Evolutionary conservation across 2,888 invertebrate species (phyloP).

Genomic region (Apantesis nais): DNA sequence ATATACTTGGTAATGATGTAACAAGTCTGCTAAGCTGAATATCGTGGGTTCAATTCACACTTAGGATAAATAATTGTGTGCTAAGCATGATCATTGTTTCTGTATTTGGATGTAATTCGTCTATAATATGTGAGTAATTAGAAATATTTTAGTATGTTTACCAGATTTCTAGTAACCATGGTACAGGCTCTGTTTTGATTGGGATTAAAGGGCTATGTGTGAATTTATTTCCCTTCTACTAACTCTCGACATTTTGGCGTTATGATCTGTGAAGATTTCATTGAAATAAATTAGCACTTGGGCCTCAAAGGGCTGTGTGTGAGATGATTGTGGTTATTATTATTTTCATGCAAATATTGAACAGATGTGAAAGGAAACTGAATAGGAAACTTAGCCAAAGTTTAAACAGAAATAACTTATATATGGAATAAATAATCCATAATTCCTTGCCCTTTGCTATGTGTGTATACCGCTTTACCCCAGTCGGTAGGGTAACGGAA

Average conservation of each 20-base stretch:
- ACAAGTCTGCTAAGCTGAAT: too few species aligned
- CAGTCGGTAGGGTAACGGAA: slow-evolving; percentile 35
- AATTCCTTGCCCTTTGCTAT: not conserved
- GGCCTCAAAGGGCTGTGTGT: not conserved
- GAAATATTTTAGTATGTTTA: too few species aligned
- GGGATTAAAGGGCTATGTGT: not conserved
- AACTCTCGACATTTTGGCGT: too few species aligned
- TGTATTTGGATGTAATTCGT: not conserved
- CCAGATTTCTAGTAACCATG: not conserved
- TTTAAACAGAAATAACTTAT: not conserved
- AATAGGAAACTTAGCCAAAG: not conserved
- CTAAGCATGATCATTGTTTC: not conserved
- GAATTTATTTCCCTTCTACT: too few species aligned
- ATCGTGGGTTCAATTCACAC: too few species aligned
- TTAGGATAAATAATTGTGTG: not conserved
- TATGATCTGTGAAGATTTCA: too few species aligned
- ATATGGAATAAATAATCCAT: not conserved
- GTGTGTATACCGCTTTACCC: slow-evolving; percentile 12
- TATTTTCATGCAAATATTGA: not conserved
- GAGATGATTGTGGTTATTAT: not conserved
- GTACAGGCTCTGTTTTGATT: not conserved
- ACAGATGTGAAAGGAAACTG: not conserved
- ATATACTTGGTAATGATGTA: too few species aligned
- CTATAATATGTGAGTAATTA: too few species aligned
- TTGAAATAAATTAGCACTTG: too few species aligned